Evolutionary conservation across 2,797 vertebrate genomes (phyloP).

Genomic region (Eulemur albifrons): DNA sequence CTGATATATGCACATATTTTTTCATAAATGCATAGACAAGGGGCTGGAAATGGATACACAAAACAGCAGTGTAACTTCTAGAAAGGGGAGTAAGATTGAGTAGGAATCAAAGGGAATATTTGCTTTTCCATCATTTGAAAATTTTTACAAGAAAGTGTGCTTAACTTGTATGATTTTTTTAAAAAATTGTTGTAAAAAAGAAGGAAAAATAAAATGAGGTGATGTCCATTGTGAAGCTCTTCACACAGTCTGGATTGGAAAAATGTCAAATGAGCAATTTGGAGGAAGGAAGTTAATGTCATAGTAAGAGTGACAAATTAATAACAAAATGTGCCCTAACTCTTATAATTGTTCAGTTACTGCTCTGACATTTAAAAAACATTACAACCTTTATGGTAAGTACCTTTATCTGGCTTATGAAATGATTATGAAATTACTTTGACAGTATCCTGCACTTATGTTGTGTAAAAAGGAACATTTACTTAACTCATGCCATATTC

Average conservation of each 20-base stretch:
- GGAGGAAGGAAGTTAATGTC: slow-evolving; percentile 71
- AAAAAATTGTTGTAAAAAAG: neutral
- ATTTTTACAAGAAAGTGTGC: neutral
- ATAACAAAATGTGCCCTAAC: slow-evolving; percentile 69
- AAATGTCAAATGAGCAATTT: slow-evolving; percentile 74
- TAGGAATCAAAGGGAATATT: slow-evolving; percentile 1
- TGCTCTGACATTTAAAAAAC: slow-evolving; percentile 76
- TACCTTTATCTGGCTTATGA: slow-evolving; percentile 66
- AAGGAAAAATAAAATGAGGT: neutral
- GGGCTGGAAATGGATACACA: neutral
- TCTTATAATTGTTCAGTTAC: slow-evolving; percentile 70
- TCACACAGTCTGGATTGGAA: slow-evolving; percentile 46
- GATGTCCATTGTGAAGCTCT: slow-evolving; percentile 44
- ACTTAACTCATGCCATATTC: slow-evolving; percentile 48
- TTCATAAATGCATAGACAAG: slow-evolving; percentile 52
- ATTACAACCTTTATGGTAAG: slow-evolving; percentile 67
- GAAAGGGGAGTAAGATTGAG: neutral
- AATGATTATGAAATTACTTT: slow-evolving; percentile 69
- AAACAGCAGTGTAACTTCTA: neutral
- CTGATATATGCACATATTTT: slow-evolving; percentile 36
- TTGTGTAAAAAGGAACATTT: slow-evolving; percentile 58
- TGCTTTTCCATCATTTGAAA: slow-evolving; percentile 23
- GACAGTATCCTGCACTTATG: slow-evolving; percentile 39
- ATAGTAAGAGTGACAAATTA: slow-evolving; percentile 75
- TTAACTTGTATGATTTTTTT: slow-evolving; percentile 1